Conservation (phyloP, 2,888 invertebrate genomes). For the Apodemia zela region DNA sequence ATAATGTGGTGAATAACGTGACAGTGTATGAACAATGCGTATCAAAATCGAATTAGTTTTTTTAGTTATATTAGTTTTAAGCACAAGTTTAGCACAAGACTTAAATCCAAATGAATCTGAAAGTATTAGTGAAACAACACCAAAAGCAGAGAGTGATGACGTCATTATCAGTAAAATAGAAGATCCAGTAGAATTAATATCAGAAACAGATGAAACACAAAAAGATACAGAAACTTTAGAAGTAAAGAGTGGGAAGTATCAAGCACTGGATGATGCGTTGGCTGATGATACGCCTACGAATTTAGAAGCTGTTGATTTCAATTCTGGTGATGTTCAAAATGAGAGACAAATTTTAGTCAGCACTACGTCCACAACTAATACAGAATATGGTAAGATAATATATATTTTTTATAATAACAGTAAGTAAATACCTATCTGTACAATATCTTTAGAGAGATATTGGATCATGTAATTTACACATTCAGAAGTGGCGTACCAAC, state of each 20-base stretch:
- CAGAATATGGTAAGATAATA: slow-evolving; percentile 56
- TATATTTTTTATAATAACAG: too few species aligned
- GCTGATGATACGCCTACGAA: slow-evolving; percentile 48
- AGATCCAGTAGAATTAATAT: slow-evolving; percentile 45
- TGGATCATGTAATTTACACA: too few species aligned
- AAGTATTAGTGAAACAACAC: slow-evolving; percentile 41
- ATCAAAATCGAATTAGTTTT: slow-evolving; percentile 55
- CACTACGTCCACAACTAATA: slow-evolving; percentile 52
- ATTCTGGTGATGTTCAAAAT: slow-evolving; percentile 47
- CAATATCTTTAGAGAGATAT: too few species aligned
- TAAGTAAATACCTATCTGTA: too few species aligned
- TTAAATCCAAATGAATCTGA: slow-evolving; percentile 46
- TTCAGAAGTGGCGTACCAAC: too few species aligned
- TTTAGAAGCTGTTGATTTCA: slow-evolving; percentile 50
- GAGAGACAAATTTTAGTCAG: slow-evolving; percentile 52
- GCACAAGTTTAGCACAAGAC: slow-evolving; percentile 65
- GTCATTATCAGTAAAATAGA: slow-evolving; percentile 31
- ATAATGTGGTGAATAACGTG: slow-evolving; percentile 54
- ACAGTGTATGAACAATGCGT: slow-evolving; percentile 58
- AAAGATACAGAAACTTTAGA: slow-evolving; percentile 34
- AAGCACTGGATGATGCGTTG: slow-evolving; percentile 52
- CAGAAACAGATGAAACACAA: slow-evolving; percentile 34
- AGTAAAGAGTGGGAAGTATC: slow-evolving; percentile 67
- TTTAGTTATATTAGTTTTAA: slow-evolving; percentile 53
- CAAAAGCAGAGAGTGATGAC: slow-evolving; percentile 31